These are phyloP conservation scores for Conger conger DNA, from an alignment of 2,113 vertebrate genomes.

Conservation along the genomic window DNA sequence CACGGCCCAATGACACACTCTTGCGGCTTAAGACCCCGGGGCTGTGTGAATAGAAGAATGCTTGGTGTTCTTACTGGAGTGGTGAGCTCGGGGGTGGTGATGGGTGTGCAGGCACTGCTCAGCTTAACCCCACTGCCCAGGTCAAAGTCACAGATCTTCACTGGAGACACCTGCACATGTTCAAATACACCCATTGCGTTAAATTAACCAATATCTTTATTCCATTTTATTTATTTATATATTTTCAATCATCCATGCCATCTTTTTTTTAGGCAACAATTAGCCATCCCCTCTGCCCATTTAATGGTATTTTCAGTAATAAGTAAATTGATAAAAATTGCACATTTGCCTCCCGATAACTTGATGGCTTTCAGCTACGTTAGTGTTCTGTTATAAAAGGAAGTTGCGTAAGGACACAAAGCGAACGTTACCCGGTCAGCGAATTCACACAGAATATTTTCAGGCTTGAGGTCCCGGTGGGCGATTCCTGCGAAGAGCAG, in stretches of 20 bases:
- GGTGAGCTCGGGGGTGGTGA: slow-evolving; percentile 92
- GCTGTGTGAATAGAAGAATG: too few relatives aligned
- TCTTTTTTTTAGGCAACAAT: neutral
- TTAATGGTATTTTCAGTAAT: neutral
- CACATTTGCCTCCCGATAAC: neutral
- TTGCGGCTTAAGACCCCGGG: too few relatives aligned
- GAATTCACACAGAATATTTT: slow-evolving; percentile 94
- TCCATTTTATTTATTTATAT: too few relatives aligned
- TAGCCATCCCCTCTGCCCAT: neutral
- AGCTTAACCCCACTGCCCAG: slow-evolving; percentile 93
- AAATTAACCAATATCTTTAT: too few relatives aligned
- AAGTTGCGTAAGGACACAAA: neutral
- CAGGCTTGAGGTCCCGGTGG: slow-evolving; percentile 93
- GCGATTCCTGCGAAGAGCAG: slow-evolving; percentile 80
- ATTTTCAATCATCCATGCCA: too few relatives aligned
- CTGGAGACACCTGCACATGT: slow-evolving; percentile 81
- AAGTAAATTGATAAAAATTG: neutral
- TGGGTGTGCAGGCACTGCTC: slow-evolving; percentile 90
- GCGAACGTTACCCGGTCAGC: slow-evolving; percentile 77
- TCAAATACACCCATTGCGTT: neutral
- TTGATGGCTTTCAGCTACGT: neutral
- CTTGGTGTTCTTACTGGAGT: slow-evolving; percentile 77
- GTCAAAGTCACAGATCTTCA: slow-evolving; percentile 98
- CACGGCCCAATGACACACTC: neutral
- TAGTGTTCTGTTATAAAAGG: neutral